Base-by-base conservation (phyloP, 2,888 invertebrate genomes). In the Heliconius hortense region DNA sequence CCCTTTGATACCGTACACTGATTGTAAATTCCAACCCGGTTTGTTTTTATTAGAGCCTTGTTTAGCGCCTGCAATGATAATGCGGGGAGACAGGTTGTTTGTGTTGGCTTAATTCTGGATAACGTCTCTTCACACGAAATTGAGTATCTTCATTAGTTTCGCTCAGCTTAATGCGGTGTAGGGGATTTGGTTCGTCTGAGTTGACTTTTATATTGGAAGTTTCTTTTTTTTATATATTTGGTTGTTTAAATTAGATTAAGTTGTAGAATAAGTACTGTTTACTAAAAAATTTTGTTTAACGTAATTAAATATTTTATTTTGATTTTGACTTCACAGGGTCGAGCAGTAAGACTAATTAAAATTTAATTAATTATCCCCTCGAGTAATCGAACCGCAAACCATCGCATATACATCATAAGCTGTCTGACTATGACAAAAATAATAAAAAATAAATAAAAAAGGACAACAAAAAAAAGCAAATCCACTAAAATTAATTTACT, bases 1-100 rank as follows among this genome's bases (percentile, higher is more conserved):
- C 80, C 82, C 82, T 84, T 83, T 84, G 85, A 85, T 81, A 79
- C 80, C 78, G 79, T 78, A 77, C 82, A 83, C 83, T 84, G 85
- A 88, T 86, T 88, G 89, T 88, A 88, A 88, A 88, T 88, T 87
- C 84, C 81, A 80, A 75, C 82, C 73, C 72, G 77, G 78, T 78
- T 76, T 83, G 84, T 84, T 85, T 85, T 85, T 85, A 84, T 83
- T 82, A 81, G 78, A 70, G 76, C 70, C 72, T 80, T 77, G 80
- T 79, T 80, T 75, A 75, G 76, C 76, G 76, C 56, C 70, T 59
- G 73, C 75, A 75, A 78, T 78, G 77, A 79, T 77, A 77, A 79
- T 75, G 73, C 64, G 73, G 70, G 59, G 56, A 77, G 78, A 77
- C 77, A 78, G 73, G 73, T 77, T 78, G 79, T 77, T 79, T 79